Percentiles rank a stretch among this genome's conserved stretches.
Conservation (phyloP, 2,797 vertebrate genomes). For the Pseudocheirus occidentalis region DNA sequence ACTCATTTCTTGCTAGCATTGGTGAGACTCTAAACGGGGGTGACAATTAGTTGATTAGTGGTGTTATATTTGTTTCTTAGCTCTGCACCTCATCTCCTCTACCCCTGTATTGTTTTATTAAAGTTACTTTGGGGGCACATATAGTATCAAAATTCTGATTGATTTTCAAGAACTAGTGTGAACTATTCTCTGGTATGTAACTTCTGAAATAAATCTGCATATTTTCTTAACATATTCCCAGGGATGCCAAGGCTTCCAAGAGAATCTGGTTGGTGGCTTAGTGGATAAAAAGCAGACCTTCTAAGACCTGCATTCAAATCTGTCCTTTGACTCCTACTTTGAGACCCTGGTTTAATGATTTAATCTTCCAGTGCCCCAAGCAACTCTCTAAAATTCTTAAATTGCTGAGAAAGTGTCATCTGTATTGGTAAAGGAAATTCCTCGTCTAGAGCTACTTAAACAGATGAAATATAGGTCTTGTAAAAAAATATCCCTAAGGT, state of each 20-base stretch:
- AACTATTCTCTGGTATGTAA: conserved; percentile 30
- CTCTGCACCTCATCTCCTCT: conserved; percentile 24
- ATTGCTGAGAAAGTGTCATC: not conserved
- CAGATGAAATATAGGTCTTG: not conserved
- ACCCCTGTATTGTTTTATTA: conserved; percentile 16
- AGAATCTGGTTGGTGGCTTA: not conserved
- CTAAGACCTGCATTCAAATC: not conserved
- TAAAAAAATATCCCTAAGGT: not conserved
- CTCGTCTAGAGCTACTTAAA: not conserved
- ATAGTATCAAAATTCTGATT: conserved; percentile 13
- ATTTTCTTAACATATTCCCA: conserved; percentile 43
- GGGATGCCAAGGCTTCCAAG: not conserved
- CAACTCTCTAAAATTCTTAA: not conserved
- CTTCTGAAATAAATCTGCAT: not conserved
- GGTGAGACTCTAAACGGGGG: conserved; percentile 66
- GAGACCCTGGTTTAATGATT: not conserved
- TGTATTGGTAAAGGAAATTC: not conserved
- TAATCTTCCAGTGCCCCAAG: not conserved
- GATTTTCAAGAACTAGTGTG: conserved; percentile 43
- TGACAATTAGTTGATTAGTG: conserved; percentile 45
- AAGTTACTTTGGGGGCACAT: conserved; percentile 16
- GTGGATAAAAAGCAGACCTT: not conserved
- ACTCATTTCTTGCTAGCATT: conserved; percentile 58
- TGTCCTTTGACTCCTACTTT: not conserved
- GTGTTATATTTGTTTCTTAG: conserved; percentile 42